Base-by-base conservation (phyloP, 2,113 vertebrate genomes). In the Dasyornis broadbenti region DNA sequence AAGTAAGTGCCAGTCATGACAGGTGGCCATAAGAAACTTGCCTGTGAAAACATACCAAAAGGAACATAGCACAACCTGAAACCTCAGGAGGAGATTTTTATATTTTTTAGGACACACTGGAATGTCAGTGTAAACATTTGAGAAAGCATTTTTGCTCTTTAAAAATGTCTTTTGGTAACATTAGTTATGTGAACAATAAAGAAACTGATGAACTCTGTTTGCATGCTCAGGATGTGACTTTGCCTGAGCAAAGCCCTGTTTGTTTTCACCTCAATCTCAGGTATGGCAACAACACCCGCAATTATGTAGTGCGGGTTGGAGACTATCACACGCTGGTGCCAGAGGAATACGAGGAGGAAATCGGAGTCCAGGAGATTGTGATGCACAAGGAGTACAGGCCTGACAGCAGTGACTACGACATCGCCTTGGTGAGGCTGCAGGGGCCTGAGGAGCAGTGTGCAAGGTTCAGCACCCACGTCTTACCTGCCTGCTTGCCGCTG, bases 321-420 rank as follows among this genome's bases (percentile, higher is more conserved):
- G 99, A 99, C 97, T 99, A 99, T 59, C 99, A 99, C 90, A 98
- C 99, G 6, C 97, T 99, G 76, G 99, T 99, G 69, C 98, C 98
- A 0, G 99, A 99, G 90, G 99, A 99, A 80, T 98, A 98, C 1
- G 99, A 99, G 92, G 98, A 99, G 78, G 99, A 99, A 82, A 97
- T 99, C 8, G 98, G 96, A 12, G 98, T 99, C 4, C 98, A 99
- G 50, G 96, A 98, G 94, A 98, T 99, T 8, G 94, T 99, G 81
- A 96, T 98, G 37, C 99, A 99, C 79, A 98, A 94, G 8, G 97
- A 97, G 30, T 99, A 99, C 95, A 97, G 92, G 49, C 97, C 98
- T 6, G 94, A 98, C 24, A 98, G 98, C 97, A 99, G 98, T 1
- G 99, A 99, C 96, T 98, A 99, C 0, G 99, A 99, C 96, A 98